These are phyloP conservation scores for Malacoraja senta DNA, from an alignment of 2,797 vertebrate genomes.

Conservation along the genomic window DNA sequence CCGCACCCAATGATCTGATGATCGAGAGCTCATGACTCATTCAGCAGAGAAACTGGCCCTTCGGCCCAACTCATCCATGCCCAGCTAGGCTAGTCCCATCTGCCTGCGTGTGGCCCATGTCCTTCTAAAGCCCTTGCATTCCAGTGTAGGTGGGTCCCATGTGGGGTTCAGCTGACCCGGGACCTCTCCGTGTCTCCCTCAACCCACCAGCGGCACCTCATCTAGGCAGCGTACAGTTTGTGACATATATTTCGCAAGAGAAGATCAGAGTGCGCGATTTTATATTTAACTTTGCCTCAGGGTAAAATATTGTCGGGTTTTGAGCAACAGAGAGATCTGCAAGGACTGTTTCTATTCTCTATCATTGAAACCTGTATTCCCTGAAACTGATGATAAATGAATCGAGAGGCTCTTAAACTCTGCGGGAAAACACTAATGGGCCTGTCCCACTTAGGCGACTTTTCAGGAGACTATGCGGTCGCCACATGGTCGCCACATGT, in stretches of 20 bases:
- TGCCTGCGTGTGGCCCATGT: no score
- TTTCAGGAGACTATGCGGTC: no score
- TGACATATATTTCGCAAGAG: not conserved
- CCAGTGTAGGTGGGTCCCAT: no score
- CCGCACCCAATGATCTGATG: no score
- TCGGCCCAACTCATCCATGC: no score
- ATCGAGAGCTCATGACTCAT: no score
- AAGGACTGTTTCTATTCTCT: not conserved
- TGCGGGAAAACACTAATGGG: not conserved
- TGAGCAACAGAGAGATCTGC: not conserved
- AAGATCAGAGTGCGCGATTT: not conserved
- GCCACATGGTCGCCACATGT: no score
- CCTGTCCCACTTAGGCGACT: no score
- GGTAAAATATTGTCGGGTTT: not conserved
- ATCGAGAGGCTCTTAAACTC: not conserved
- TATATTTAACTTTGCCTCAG: not conserved
- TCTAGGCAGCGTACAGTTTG: not conserved
- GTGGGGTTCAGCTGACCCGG: not conserved
- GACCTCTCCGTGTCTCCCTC: no score
- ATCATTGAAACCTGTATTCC: not conserved
- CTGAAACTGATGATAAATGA: not conserved
- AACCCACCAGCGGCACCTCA: not conserved
- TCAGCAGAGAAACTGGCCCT: no score
- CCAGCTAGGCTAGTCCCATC: no score
- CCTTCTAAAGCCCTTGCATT: no score